These are phyloP conservation scores for Enteromius anoplus DNA, from an alignment of 2,797 vertebrate genomes.

Conservation along the genomic window DNA sequence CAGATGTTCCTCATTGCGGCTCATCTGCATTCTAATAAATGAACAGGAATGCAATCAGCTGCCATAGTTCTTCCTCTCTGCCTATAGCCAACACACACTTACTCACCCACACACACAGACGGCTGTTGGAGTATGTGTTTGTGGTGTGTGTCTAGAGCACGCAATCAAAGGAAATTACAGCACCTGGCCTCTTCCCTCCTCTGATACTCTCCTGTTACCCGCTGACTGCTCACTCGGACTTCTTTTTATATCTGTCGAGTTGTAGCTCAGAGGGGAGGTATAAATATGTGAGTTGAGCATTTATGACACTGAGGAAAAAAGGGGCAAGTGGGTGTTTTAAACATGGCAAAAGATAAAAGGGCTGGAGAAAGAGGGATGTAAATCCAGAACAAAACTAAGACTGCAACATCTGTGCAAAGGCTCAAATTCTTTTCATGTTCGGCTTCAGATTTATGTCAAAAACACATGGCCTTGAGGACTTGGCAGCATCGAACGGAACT, in stretches of 20 bases:
- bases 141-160: not conserved
- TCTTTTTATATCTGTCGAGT: not conserved
- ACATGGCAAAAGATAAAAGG: conserved; percentile 33
- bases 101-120: not conserved
- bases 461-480: conserved; percentile 36
- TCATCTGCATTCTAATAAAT: conserved; percentile 81
- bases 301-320: conserved; percentile 13
- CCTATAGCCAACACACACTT: conserved; percentile 53
- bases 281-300: not conserved
- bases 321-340: conserved; percentile 14
- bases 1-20: conserved; percentile 79
- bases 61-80: conserved; percentile 74
- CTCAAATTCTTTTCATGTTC: conserved; percentile 15
- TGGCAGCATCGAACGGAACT: conserved; percentile 10
- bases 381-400: not conserved
- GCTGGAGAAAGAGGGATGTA: conserved; percentile 10
- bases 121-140: no score
- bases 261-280: not conserved
- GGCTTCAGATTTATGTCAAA: conserved; percentile 16
- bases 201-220: not conserved
- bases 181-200: conserved; percentile 28
- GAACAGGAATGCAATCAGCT: conserved; percentile 78
- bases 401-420: not conserved
- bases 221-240: not conserved
- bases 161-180: conserved; percentile 39